These are phyloP conservation scores for Metallyticus violacea DNA, from an alignment of 2,888 invertebrate genomes.

Conservation along the genomic window DNA sequence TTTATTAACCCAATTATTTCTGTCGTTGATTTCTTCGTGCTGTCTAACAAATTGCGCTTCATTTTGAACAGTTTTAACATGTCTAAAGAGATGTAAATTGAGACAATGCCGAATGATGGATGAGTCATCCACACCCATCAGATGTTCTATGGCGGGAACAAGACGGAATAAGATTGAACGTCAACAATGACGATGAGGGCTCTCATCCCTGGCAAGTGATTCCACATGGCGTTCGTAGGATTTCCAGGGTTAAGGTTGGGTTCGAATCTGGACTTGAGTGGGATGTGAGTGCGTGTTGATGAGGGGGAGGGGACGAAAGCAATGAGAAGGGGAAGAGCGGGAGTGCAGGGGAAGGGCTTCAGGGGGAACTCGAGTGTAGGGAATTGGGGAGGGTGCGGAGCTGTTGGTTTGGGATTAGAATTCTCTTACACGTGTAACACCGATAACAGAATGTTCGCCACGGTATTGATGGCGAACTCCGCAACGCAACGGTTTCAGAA, in stretches of 20 bases:
- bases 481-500: too few species aligned
- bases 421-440: not conserved
- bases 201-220: not conserved
- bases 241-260: not conserved
- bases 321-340: too few species aligned
- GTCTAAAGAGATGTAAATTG: not conserved
- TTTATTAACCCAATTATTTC: too few species aligned
- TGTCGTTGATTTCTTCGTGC: too few species aligned
- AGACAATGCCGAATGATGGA: not conserved
- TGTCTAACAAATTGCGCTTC: too few species aligned
- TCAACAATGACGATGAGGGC: too few species aligned
- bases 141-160: not conserved
- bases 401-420: not conserved
- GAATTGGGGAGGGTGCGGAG: not conserved
- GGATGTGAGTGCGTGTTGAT: not conserved
- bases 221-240: not conserved
- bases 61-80: too few species aligned
- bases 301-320: too few species aligned
- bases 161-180: too few species aligned
- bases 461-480: too few species aligned
- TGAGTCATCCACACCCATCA: not conserved
- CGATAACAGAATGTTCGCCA: not conserved
- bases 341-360: too few species aligned
- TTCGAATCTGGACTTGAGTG: not conserved
- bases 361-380: not conserved